phyloP scores from a whole-genome alignment of 1,140 invertebrate genomes.

The Scaptomyza montana region DNA sequence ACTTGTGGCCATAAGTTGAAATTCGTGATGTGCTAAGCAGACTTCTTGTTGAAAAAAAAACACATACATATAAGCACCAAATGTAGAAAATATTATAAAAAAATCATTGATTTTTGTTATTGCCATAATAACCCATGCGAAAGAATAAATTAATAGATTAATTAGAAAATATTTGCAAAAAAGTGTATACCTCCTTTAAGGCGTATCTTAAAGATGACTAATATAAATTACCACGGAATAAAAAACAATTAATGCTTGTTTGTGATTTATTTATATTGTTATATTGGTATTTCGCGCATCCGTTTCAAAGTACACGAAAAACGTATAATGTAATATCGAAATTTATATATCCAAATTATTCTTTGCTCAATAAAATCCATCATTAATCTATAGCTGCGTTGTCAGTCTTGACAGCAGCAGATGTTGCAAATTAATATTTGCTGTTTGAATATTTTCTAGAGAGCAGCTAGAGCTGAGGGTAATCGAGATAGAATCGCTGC shows the following conservation, averaged over 20 bases:
- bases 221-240: not conserved
- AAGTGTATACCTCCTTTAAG: no score
- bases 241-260: no score
- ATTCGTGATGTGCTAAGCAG: conserved; percentile 30
- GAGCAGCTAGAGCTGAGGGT: not conserved
- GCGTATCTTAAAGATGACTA: not conserved
- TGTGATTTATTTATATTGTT: not conserved
- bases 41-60: conserved; percentile 11
- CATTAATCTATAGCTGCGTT: conserved; percentile 42
- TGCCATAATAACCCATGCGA: not conserved
- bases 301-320: conserved; percentile 17
- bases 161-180: no score
- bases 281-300: conserved; percentile 7
- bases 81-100: not conserved
- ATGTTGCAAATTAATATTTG: conserved; percentile 28
- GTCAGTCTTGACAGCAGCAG: conserved; percentile 27
- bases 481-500: not conserved
- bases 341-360: conserved; percentile 25
- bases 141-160: no score
- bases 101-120: not conserved
- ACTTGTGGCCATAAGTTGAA: conserved; percentile 30
- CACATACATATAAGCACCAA: not conserved
- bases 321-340: conserved; percentile 41
- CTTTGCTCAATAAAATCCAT: conserved; percentile 20
- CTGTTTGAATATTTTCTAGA: not conserved